phyloP scores from a whole-genome alignment of 2,113 vertebrate species.

The Holacanthus passer region DNA sequence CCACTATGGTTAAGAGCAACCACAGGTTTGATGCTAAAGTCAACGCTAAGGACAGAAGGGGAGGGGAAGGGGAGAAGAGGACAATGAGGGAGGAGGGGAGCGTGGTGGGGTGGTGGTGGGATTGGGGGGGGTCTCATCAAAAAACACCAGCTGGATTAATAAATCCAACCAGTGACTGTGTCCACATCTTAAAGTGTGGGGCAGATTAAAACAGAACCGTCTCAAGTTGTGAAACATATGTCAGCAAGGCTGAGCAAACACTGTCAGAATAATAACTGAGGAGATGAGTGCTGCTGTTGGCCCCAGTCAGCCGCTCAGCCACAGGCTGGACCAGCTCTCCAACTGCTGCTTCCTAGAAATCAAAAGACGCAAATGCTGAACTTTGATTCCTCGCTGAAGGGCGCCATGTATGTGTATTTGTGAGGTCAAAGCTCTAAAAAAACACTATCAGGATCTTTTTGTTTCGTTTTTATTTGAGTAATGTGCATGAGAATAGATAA shows the following conservation, averaged over 20 bases:
- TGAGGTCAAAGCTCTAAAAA: slow-evolving; percentile 51
- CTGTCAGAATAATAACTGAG: slow-evolving; percentile 69
- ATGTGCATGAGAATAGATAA: slow-evolving; percentile 23
- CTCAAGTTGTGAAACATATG: slow-evolving; percentile 78
- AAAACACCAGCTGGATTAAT: slow-evolving; percentile 84
- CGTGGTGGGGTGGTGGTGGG: slow-evolving; percentile 12
- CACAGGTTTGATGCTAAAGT: slow-evolving; percentile 34
- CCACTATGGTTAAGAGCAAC: background rate
- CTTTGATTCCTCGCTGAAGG: slow-evolving; percentile 58
- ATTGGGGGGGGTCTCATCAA: slow-evolving; percentile 59
- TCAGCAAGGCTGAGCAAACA: slow-evolving; percentile 77
- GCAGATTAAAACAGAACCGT: slow-evolving; percentile 76
- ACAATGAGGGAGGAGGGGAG: slow-evolving; percentile 45
- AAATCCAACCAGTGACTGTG: slow-evolving; percentile 74
- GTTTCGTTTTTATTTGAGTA: slow-evolving; percentile 45
- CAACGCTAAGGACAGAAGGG: slow-evolving; percentile 11
- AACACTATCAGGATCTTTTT: slow-evolving; percentile 22
- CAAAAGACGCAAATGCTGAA: slow-evolving; percentile 70
- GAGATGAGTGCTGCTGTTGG: slow-evolving; percentile 66
- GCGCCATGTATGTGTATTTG: slow-evolving; percentile 48
- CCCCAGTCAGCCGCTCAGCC: slow-evolving; percentile 37
- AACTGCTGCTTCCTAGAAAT: slow-evolving; percentile 77
- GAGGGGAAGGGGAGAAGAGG: slow-evolving; percentile 15
- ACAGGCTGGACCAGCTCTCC: slow-evolving; percentile 47
- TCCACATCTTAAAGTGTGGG: slow-evolving; percentile 74